These are phyloP conservation scores for Rhinolophus ferrumequinum DNA, from an alignment of 2,113 vertebrate genomes.

Conservation along the genomic window DNA sequence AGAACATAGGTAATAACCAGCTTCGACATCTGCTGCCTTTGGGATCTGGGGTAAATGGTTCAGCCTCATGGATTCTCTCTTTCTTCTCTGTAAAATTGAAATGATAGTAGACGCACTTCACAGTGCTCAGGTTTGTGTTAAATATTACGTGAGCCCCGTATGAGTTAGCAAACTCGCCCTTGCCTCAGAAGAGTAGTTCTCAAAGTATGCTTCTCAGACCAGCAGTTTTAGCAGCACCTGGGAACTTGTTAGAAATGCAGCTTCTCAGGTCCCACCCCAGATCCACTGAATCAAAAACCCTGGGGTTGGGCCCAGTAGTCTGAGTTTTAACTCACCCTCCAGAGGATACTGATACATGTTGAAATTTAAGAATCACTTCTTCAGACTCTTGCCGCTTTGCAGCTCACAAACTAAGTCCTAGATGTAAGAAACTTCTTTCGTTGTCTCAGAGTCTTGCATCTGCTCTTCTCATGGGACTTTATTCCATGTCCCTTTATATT, in stretches of 20 bases:
- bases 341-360: not conserved
- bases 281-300: not conserved
- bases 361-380: not conserved
- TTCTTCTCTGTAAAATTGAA: not conserved
- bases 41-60: no score
- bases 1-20: not conserved
- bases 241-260: not conserved
- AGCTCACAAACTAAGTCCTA: not conserved
- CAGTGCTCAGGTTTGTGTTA: no score
- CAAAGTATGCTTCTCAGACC: not conserved
- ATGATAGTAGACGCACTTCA: not conserved
- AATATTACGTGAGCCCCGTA: accelerated
- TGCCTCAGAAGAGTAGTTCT: not conserved
- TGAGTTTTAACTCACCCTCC: not conserved
- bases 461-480: accelerated
- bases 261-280: not conserved
- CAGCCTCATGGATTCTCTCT: not conserved
- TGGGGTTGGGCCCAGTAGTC: no score
- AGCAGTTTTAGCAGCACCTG: no score
- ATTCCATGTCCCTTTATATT: accelerated
- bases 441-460: accelerated
- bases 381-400: accelerated
- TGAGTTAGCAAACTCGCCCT: not conserved
- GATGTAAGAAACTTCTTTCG: not conserved
- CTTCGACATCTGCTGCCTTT: not conserved